Percentiles rank a stretch among this genome's conserved stretches.
Evolutionary conservation across 2,113 vertebrate species (phyloP).

Genomic region (Rhinichthys klamathensis): DNA sequence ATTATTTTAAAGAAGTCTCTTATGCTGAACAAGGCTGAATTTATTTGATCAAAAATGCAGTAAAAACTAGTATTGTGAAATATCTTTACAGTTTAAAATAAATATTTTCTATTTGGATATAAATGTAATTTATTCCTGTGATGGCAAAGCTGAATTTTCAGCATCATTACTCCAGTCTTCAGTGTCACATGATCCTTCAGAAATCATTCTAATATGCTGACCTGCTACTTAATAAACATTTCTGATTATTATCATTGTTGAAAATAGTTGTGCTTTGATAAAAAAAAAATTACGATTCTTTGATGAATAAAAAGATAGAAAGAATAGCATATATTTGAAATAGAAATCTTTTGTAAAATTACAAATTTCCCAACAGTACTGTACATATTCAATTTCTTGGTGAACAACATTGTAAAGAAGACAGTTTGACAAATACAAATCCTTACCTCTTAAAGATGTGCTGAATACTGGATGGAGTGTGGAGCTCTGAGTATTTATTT

Average conservation of each 20-base stretch:
- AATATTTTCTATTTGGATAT: too few relatives aligned
- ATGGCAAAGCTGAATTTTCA: too few relatives aligned
- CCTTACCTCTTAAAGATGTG: conserved; percentile 57
- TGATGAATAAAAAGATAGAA: background rate
- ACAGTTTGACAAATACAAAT: background rate
- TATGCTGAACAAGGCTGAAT: background rate
- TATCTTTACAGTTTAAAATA: background rate
- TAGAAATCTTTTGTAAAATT: background rate
- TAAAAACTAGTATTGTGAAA: background rate
- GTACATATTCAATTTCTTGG: background rate
- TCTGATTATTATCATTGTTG: background rate
- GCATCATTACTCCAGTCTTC: background rate
- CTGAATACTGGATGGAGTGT: background rate
- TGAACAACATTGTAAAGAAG: background rate
- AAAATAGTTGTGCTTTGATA: background rate
- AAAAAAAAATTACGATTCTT: background rate
- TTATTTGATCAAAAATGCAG: background rate
- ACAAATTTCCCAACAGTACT: background rate
- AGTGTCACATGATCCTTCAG: background rate
- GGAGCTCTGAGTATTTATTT: conserved; percentile 54
- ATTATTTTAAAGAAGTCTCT: background rate
- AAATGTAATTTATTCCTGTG: too few relatives aligned
- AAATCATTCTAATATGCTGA: background rate
- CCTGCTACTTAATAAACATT: background rate
- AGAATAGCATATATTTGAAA: background rate